A percentile compares a stretch with the other conserved stretches of the same genome.
These are phyloP conservation scores for Sesamia nonagrioides DNA, from an alignment of 1,140 invertebrate species.

Conservation along the genomic window DNA sequence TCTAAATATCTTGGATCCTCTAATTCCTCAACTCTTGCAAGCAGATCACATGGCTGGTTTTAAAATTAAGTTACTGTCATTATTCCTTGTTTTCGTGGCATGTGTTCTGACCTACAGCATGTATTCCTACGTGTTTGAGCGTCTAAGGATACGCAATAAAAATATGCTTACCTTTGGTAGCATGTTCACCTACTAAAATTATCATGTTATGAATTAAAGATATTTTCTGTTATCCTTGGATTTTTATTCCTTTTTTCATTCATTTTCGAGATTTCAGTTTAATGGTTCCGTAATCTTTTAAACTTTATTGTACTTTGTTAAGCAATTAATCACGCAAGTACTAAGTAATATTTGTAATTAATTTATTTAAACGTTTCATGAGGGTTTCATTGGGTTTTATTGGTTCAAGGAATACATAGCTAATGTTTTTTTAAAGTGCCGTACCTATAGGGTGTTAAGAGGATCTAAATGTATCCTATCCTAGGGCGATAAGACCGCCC, in stretches of 20 bases:
- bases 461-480: too few relatives aligned
- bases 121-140: constrained; percentile 63
- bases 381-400: too few relatives aligned
- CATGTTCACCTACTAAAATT: constrained; percentile 58
- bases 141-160: constrained; percentile 50
- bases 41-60: constrained; percentile 52
- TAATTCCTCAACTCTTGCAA: background rate
- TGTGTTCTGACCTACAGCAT: constrained; percentile 63
- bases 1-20: background rate
- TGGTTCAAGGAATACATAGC: too few relatives aligned
- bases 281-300: background rate
- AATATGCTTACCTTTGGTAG: constrained; percentile 54
- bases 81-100: constrained; percentile 50
- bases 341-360: background rate
- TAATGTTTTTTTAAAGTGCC: too few relatives aligned
- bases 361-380: too few relatives aligned
- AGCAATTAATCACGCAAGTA: too few relatives aligned
- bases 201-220: constrained; percentile 4
- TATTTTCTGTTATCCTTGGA: background rate
- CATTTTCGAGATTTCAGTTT: constrained; percentile 4
- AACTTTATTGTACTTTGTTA: background rate
- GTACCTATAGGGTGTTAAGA: too few relatives aligned
- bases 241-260: constrained; percentile 16
- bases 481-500: too few relatives aligned
- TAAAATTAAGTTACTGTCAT: constrained; percentile 56